Evolutionary conservation across 2,797 vertebrate genomes (phyloP), one percentile per base, ranked within the genome.

Genomic region (Bovichtus variegatus): DNA sequence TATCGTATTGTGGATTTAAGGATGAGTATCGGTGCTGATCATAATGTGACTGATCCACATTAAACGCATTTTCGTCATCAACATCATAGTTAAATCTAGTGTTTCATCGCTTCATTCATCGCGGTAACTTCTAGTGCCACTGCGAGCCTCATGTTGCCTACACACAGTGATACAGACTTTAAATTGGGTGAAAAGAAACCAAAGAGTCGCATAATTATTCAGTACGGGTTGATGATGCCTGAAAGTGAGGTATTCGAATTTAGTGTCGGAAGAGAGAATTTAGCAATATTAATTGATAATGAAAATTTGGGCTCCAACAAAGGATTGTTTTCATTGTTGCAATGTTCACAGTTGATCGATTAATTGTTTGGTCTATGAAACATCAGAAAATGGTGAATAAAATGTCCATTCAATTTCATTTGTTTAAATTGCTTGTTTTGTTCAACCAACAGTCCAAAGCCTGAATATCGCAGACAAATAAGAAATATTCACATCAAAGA

Each of bases 61-160:
- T n/a, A 19, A 7, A 44, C 44, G 43, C 43, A 3, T 9, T n/a
- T n/a, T n/a, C 19, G 3, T 47, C 19, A 9, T 47, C 19, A 47
- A n/a, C 19, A 21, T 4, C 19, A 9, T 9, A 44, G n/a, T n/a
- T n/a, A n/a, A n/a, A n/a, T 63, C 9, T 1, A 27, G 1, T 53
- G 38, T 43, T 66, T 19, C 5, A 9, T 47, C n/a, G n/a, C n/a
- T 62, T 46, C 43, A 63, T 47, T 63, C 41, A n/a, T n/a, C n/a
- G n/a, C n/a, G n/a, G n/a, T n/a, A n/a, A n/a, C n/a, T n/a, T n/a
- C n/a, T n/a, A n/a, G n/a, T n/a, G n/a, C n/a, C n/a, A n/a, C n/a
- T n/a, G n/a, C n/a, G n/a, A n/a, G n/a, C n/a, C n/a, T 43, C 40
- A 44, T 43, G 11, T 13, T 34, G 34, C 9, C 34, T 34, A 12